Conservation (phyloP, 2,113 vertebrate species). For the Pluvianellus socialis region DNA sequence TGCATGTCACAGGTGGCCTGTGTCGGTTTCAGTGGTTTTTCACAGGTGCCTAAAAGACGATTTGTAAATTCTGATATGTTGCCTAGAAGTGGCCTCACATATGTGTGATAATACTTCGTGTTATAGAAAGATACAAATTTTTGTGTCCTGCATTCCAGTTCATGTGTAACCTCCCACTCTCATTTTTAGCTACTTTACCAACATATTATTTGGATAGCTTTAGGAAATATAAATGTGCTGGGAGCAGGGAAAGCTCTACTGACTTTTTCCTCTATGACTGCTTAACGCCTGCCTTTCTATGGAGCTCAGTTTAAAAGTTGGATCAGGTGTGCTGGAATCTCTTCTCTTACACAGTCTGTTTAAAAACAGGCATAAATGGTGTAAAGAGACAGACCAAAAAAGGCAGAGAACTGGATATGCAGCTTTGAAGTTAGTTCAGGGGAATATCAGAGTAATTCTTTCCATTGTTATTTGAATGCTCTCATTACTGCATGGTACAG, state of each 20-base stretch:
- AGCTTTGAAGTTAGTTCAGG: conserved; percentile 9
- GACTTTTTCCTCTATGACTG: not conserved
- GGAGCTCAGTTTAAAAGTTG: not conserved
- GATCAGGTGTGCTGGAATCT: conserved; percentile 26
- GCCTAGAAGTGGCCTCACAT: not conserved
- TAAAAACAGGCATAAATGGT: conserved; percentile 44
- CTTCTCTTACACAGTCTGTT: not conserved
- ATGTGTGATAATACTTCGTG: not conserved
- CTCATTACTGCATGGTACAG: conserved; percentile 45
- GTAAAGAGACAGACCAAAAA: conserved; percentile 53
- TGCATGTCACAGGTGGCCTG: not conserved
- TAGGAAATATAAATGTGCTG: not conserved
- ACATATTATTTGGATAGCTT: not conserved
- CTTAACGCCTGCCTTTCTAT: not conserved
- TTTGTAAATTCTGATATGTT: not conserved
- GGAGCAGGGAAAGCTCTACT: not conserved
- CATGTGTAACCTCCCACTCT: not conserved
- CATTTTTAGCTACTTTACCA: not conserved
- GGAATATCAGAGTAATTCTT: conserved; percentile 55
- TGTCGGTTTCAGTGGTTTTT: not conserved
- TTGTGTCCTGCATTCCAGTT: not conserved
- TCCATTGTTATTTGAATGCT: conserved; percentile 51
- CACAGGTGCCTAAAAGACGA: not conserved
- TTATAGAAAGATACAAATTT: not conserved
- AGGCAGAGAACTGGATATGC: conserved; percentile 51